Evolutionary conservation across 2,888 invertebrate genomes (phyloP), one percentile per base, ranked within the genome.

Genomic region (Diarsia dahlii): DNA sequence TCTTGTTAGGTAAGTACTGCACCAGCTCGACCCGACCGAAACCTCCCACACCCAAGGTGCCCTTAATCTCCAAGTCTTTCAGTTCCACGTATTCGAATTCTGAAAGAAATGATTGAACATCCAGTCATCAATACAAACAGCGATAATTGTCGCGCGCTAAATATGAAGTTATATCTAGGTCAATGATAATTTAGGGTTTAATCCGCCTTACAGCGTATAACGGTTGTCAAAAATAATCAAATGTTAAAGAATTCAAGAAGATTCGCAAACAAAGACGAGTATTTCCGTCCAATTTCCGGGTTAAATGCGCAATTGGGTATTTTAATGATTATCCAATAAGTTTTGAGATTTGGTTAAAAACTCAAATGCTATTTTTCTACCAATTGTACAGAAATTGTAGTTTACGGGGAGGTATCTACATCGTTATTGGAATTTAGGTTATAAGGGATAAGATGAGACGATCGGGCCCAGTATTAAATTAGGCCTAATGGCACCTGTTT

Each of bases 11-110:
- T 71, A 96, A 96, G 89, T 97, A 97, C 48, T 97, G 97, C 34
- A 98, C 98, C 79, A 99, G 95, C 91, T 98, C 99, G 0, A 99
- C 99, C 3, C 99, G 97, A 0, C 99, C 99, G 91, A 99, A 99
- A 3, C 99, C 99, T 9, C 99, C 99, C 20, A 99, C 98, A 1
- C 99, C 99, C 85, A 99, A 97, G 0, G 99, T 99, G 39, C 98
- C 98, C 28, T 99, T 97, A 78, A 98, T 97, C 89, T 98, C 98
- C 85, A 99, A 95, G 89, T 99, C 98, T 46, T 97, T 97, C 66
- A 99, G 95, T 74, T 97, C 97, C 48, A 99, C 97, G 80, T 97
- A 97, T 46, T 97, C 97, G 91, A 97, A 97, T 90, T 98, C 98
- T 95, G 93, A 77, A 88, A 88, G 12, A 56, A 18, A 70, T 50